These are phyloP conservation scores for Laupala kohalensis DNA, from an alignment of 1,140 invertebrate genomes.

Conservation along the genomic window DNA sequence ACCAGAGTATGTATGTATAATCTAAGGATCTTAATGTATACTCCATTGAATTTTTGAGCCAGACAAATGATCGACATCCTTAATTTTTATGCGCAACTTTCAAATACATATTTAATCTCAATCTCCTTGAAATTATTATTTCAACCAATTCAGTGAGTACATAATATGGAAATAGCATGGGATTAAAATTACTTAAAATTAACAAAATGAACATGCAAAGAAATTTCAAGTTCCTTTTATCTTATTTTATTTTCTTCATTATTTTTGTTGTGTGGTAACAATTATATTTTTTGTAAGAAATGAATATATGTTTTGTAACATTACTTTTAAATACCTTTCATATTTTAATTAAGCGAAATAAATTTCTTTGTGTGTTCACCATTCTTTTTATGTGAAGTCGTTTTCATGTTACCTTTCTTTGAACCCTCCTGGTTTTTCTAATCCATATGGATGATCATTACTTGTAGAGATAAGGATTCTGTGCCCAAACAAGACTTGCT, in stretches of 20 bases:
- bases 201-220: background rate
- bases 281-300: background rate
- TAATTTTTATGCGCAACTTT: background rate
- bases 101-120: background rate
- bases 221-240: background rate
- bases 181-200: background rate
- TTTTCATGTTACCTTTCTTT: constrained; percentile 4
- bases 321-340: no score
- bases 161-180: background rate
- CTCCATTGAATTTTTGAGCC: no score
- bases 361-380: background rate
- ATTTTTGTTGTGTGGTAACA: background rate
- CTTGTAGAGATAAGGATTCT: constrained; percentile 52
- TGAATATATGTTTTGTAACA: background rate
- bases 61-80: background rate
- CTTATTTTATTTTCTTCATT: background rate
- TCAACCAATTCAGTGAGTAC: background rate
- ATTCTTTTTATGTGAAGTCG: background rate
- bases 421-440: constrained; percentile 6
- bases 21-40: no score
- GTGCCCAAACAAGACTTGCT: constrained; percentile 54
- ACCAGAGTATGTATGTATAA: no score
- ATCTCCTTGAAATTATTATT: background rate
- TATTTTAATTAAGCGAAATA: no score
- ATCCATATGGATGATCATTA: constrained; percentile 12